Percentiles rank a stretch among this genome's conserved stretches.
phyloP scores from a whole-genome alignment of 2,888 invertebrate genomes.

The Seira sanloemensis region DNA sequence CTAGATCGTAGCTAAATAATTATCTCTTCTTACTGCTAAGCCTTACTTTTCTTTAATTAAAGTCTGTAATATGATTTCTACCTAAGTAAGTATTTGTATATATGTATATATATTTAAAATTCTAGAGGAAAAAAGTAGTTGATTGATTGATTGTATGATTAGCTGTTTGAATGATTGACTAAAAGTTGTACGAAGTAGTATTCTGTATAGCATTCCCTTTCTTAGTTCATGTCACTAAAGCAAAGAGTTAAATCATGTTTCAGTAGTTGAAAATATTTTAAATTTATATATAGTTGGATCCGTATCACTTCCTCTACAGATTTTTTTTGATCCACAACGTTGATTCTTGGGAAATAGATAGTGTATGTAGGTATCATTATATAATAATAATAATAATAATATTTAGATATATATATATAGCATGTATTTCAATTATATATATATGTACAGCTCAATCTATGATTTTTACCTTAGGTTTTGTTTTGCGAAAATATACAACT shows the following conservation, averaged over 20 bases:
- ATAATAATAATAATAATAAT: not conserved
- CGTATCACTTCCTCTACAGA: not conserved
- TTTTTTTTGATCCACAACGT: too few species aligned
- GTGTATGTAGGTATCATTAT: not conserved
- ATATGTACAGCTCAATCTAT: too few species aligned
- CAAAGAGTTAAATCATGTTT: not conserved
- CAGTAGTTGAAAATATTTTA: not conserved
- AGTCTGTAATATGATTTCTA: too few species aligned
- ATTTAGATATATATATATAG: not conserved
- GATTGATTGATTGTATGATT: conserved; percentile 63
- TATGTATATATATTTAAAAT: not conserved
- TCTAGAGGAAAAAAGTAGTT: conserved; percentile 30
- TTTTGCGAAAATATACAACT: conserved; percentile 57
- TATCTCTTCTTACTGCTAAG: too few species aligned
- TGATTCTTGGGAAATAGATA: not conserved
- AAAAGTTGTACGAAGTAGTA: conserved; percentile 61
- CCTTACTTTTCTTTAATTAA: too few species aligned
- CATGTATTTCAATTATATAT: not conserved
- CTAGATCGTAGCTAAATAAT: too few species aligned
- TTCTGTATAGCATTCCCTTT: conserved; percentile 11
- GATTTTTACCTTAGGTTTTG: too few species aligned
- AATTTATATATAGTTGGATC: not conserved
- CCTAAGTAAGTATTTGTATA: too few species aligned
- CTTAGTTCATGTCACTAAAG: not conserved
- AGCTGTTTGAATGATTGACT: conserved; percentile 65